phyloP scores from a whole-genome alignment of 2,888 invertebrate genomes.

The Lymantria dispar region DNA sequence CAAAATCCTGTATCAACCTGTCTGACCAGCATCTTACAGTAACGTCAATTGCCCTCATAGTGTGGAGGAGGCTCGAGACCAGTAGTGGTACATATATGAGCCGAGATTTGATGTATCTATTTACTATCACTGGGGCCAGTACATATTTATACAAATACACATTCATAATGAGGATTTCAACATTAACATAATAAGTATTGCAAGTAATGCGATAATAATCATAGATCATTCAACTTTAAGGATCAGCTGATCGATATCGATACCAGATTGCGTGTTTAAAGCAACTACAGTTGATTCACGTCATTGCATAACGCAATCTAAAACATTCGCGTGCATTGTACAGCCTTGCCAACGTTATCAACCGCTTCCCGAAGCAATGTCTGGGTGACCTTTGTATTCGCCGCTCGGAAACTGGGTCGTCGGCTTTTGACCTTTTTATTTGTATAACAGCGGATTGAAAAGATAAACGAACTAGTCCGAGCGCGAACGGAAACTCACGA shows the following conservation, averaged over 20 bases:
- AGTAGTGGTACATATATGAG: too few relatives aligned
- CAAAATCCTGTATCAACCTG: too few relatives aligned
- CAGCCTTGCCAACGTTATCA: conserved; percentile 73
- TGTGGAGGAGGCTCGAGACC: too few relatives aligned
- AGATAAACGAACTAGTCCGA: conserved; percentile 60
- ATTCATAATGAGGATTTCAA: too few relatives aligned
- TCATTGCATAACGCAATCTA: conserved; percentile 48
- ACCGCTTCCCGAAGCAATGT: conserved; percentile 69
- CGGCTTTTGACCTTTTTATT: conserved; percentile 79
- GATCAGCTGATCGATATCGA: conserved; percentile 9
- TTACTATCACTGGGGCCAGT: too few relatives aligned
- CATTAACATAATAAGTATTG: too few relatives aligned
- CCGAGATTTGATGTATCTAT: too few relatives aligned
- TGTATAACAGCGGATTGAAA: conserved; percentile 63
- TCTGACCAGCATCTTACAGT: too few relatives aligned
- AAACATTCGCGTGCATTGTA: conserved; percentile 47
- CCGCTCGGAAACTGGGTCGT: conserved; percentile 70
- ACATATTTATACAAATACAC: too few relatives aligned
- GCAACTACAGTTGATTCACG: conserved; percentile 29
- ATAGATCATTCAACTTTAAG: not conserved
- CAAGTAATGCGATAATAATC: too few relatives aligned
- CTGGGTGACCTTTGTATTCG: conserved; percentile 71
- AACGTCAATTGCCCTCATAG: too few relatives aligned
- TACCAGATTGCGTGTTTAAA: conserved; percentile 34
- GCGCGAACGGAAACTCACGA: conserved; percentile 47